Percentiles rank a stretch among this genome's conserved stretches.
Conservation (phyloP, 92 coral and sea anemone species). For the Phenganax subtilis region DNA sequence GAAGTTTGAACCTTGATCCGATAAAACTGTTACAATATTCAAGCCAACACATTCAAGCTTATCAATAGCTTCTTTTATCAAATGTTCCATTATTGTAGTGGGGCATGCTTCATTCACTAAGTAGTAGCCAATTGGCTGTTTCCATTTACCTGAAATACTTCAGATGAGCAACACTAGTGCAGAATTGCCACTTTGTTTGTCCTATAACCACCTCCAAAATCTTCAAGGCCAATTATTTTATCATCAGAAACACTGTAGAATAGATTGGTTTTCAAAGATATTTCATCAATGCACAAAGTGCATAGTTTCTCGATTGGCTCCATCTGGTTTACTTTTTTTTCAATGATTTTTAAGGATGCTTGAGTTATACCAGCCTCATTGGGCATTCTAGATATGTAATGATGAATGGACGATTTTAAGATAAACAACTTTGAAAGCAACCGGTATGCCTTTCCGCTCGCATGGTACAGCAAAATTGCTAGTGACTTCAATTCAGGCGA, state of each 20-base stretch:
- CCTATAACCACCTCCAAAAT: neutral
- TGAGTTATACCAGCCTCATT: too few species aligned
- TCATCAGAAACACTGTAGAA: conserved; percentile 16
- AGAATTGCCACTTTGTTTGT: conserved; percentile 7
- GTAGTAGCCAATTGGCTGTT: conserved; percentile 26
- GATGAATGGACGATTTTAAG: too few species aligned
- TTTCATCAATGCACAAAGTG: neutral
- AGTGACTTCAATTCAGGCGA: too few species aligned
- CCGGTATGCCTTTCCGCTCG: too few species aligned
- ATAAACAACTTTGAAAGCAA: too few species aligned
- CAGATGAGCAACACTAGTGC: neutral
- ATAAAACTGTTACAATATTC: neutral
- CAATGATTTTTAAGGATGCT: too few species aligned
- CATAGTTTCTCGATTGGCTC: too few species aligned
- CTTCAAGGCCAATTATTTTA: conserved; percentile 16
- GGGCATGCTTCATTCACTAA: neutral
- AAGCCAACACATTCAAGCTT: conserved; percentile 3
- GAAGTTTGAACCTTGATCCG: too few species aligned
- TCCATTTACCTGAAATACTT: conserved; percentile 15
- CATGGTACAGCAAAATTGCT: too few species aligned
- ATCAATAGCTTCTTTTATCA: neutral
- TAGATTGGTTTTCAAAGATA: conserved; percentile 21
- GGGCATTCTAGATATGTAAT: too few species aligned
- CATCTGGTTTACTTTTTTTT: too few species aligned
- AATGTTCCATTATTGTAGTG: neutral